Conservation (phyloP, 2,797 vertebrate species). For the Sebastes oblongus region DNA sequence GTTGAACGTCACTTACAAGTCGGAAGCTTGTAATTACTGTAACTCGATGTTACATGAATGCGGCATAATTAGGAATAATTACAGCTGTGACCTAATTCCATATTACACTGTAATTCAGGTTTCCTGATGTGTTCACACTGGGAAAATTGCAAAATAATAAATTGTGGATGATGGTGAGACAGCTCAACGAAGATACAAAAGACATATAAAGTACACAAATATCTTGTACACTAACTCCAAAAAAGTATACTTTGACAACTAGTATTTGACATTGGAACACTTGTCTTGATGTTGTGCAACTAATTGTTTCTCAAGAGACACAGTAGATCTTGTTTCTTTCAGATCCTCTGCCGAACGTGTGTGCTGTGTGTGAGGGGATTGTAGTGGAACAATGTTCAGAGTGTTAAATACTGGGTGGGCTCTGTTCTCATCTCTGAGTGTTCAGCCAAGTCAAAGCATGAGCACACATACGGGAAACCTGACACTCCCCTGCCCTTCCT, state of each 20-base stretch:
- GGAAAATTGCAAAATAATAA: background rate
- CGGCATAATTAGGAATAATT: background rate
- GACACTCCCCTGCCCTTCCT: constrained; percentile 57
- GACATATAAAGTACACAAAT: background rate
- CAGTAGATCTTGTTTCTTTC: background rate
- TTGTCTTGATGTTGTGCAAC: background rate
- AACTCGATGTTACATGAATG: background rate
- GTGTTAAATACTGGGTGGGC: constrained; percentile 22
- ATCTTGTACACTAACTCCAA: background rate
- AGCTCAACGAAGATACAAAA: background rate
- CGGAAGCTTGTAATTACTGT: background rate
- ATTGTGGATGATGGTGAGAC: background rate
- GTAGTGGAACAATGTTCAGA: background rate
- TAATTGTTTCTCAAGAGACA: background rate
- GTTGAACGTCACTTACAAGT: background rate
- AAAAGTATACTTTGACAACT: background rate
- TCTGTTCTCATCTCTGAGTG: constrained; percentile 38
- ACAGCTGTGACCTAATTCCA: background rate
- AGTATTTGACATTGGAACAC: background rate
- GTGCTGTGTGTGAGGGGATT: background rate
- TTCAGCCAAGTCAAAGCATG: constrained; percentile 44
- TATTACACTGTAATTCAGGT: background rate
- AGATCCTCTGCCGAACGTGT: background rate
- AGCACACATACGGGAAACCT: constrained; percentile 56
- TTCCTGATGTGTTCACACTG: background rate